Percentiles rank a stretch among this genome's conserved stretches.
These are phyloP conservation scores for Synanthedon myopaeformis DNA, from an alignment of 2,888 invertebrate genomes.

Conservation along the genomic window DNA sequence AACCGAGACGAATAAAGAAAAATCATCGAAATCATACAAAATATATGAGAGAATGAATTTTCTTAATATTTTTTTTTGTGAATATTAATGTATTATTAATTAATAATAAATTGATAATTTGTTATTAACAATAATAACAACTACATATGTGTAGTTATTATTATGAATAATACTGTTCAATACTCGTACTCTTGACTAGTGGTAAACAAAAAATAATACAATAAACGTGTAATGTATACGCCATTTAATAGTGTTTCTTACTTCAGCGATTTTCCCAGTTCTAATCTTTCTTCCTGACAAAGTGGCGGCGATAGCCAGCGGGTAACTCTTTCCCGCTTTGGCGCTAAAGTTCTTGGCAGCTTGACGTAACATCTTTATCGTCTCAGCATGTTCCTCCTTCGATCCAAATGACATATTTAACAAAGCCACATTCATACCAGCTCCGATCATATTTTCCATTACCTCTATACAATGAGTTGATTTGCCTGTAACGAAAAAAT, in stretches of 20 bases:
- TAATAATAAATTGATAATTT: too few species aligned
- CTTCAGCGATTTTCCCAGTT: conserved; percentile 85
- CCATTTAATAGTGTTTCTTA: conserved; percentile 27
- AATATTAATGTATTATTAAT: too few species aligned
- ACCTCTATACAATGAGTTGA: conserved; percentile 36
- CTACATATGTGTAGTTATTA: too few species aligned
- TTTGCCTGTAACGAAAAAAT: conserved; percentile 25
- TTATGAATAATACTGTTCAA: too few species aligned
- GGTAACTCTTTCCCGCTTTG: conserved; percentile 71
- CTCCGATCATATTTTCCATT: conserved; percentile 58
- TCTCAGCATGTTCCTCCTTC: conserved; percentile 48
- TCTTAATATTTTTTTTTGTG: too few species aligned
- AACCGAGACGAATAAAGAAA: too few species aligned
- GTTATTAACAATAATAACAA: too few species aligned
- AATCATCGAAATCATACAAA: too few species aligned
- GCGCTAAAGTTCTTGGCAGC: conserved; percentile 71
- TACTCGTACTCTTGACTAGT: too few species aligned
- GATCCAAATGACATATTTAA: conserved; percentile 51
- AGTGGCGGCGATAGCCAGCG: conserved; percentile 87
- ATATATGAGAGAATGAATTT: too few species aligned
- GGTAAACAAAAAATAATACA: too few species aligned
- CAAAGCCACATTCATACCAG: conserved; percentile 67
- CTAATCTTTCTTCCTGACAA: conserved; percentile 91
- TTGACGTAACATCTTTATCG: conserved; percentile 47
- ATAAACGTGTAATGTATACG: too few species aligned